phyloP scores from a whole-genome alignment of 1,140 invertebrate genomes.

The Diachasma alloeum region DNA sequence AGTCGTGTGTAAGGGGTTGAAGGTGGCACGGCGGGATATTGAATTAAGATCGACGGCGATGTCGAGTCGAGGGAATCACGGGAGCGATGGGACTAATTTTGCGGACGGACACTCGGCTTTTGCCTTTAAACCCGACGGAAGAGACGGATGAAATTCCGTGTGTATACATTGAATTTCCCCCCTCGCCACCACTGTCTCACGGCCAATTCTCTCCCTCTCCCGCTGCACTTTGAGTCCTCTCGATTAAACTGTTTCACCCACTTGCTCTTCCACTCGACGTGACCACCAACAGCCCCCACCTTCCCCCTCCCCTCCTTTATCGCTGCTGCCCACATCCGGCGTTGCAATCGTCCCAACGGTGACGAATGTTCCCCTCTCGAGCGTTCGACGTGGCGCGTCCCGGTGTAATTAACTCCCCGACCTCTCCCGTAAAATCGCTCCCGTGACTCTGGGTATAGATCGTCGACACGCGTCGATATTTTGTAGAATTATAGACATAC shows the following conservation, averaged over 20 bases:
- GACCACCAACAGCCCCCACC: not conserved
- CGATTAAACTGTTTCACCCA: constrained; percentile 26
- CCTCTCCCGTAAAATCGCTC: constrained; percentile 18
- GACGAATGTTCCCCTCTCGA: constrained; percentile 20
- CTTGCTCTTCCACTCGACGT: not conserved
- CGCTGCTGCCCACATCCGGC: not conserved
- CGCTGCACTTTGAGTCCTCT: not conserved
- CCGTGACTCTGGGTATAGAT: constrained; percentile 11
- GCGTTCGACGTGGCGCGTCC: not conserved
- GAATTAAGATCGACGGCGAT: constrained; percentile 30
- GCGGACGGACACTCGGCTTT: constrained; percentile 17
- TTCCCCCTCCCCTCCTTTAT: not conserved
- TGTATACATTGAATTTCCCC: not conserved
- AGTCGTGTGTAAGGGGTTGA: not conserved
- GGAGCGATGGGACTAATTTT: constrained; percentile 33
- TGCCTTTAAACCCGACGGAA: not conserved
- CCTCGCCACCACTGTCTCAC: not conserved
- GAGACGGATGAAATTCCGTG: not conserved
- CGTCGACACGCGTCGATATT: constrained; percentile 1
- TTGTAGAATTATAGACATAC: not conserved
- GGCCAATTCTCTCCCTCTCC: not conserved
- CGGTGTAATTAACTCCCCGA: constrained; percentile 22
- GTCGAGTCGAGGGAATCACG: constrained; percentile 13
- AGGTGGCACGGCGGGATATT: constrained; percentile 3
- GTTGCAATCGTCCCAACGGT: constrained; percentile 10